phyloP scores from a whole-genome alignment of 2,113 vertebrate genomes.

The Thamnaconus septentrionalis region DNA sequence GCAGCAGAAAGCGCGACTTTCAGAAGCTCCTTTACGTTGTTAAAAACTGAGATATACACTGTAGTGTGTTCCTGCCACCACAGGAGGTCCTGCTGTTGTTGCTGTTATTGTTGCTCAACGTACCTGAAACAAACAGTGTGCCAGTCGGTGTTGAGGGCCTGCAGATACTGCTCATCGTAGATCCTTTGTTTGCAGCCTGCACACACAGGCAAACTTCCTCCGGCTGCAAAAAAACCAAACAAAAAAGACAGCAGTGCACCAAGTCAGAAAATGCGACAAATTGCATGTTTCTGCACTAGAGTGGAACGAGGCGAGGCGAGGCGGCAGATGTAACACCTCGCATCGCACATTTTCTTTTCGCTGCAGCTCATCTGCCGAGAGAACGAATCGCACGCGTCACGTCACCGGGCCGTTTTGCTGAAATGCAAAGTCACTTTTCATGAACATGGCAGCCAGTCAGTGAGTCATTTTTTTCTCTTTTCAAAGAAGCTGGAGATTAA shows the following conservation, averaged over 20 bases:
- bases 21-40: no score
- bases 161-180: constrained; percentile 94
- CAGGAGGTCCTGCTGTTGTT: no score
- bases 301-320: neutral
- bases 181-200: constrained; percentile 89
- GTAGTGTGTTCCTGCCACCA: constrained; percentile 9
- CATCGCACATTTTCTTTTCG: neutral
- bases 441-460: neutral
- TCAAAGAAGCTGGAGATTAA: neutral
- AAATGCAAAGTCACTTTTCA: constrained; percentile 16
- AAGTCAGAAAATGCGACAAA: constrained; percentile 2
- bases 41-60: constrained; percentile 27
- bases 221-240: constrained; percentile 50
- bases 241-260: constrained; percentile 12
- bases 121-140: constrained; percentile 95
- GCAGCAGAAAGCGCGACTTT: no score
- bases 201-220: constrained; percentile 88
- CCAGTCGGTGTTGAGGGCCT: constrained; percentile 91
- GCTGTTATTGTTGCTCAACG: constrained; percentile 3
- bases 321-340: neutral
- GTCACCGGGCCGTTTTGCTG: neutral
- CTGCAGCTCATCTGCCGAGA: constrained; percentile 18
- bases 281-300: neutral
- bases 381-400: constrained; percentile 8
- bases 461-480: neutral